phyloP scores from a whole-genome alignment of 1,140 invertebrate genomes.

The Amyelois transitella region DNA sequence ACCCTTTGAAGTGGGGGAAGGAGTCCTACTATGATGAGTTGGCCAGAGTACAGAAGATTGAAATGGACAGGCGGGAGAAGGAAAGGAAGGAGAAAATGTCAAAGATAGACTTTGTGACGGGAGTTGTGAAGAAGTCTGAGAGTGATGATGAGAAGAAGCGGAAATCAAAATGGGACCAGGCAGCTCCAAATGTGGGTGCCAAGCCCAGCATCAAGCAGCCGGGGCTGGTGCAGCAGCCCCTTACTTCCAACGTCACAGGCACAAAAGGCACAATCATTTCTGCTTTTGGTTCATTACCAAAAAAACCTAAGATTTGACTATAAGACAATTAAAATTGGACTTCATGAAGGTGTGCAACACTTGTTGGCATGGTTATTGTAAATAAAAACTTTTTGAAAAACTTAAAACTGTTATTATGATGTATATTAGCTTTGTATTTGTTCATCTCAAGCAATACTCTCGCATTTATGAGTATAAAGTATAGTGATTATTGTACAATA shows the following conservation, averaged over 20 bases:
- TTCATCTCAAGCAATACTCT: no score
- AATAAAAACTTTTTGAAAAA: no score
- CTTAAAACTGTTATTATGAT: no score
- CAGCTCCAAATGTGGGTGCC: constrained; percentile 76
- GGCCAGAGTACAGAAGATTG: constrained; percentile 89
- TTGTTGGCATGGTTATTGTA: no score
- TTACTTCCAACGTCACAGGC: constrained; percentile 86
- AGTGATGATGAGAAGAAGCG: constrained; percentile 83
- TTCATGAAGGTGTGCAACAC: no score
- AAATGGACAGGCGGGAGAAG: constrained; percentile 95
- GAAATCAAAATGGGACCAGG: constrained; percentile 94
- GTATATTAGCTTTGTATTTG: no score
- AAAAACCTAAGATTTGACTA: constrained; percentile 77
- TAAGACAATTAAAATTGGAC: constrained; percentile 7
- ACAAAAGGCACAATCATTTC: constrained; percentile 92
- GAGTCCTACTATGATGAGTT: constrained; percentile 96
- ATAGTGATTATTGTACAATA: no score
- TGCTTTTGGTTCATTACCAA: constrained; percentile 89
- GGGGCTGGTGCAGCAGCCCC: constrained; percentile 77
- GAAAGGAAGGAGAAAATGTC: constrained; percentile 89
- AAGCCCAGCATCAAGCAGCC: constrained; percentile 76
- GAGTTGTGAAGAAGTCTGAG: constrained; percentile 82
- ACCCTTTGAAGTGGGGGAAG: constrained; percentile 92
- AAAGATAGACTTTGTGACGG: constrained; percentile 92
- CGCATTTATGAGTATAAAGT: no score